Base-by-base conservation (phyloP, 2,888 invertebrate species). In the Drosophila phalerata region DNA sequence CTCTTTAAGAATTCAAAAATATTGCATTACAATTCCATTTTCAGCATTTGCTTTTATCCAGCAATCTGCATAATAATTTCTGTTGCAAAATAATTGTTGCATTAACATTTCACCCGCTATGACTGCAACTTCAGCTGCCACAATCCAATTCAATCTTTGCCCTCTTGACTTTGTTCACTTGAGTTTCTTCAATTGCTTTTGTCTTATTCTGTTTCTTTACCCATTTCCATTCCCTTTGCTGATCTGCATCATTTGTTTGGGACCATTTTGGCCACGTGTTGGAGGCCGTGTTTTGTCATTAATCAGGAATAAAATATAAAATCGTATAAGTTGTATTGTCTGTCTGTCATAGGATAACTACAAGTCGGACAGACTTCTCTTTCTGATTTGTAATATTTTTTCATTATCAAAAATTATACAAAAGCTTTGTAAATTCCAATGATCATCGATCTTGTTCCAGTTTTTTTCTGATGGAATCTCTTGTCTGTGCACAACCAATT, bases 371-470 rank as follows among this genome's bases (percentile, higher is more conserved):
- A 56, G 40, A 53, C 22, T 15, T n/a, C 17, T 43, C 37, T 30
- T 17, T 15, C 38, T 52, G 34, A 43, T 58, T 37, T 57, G 34
- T 51, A 15, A 37, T 58, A 52, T 2, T 22, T 11, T n/a, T 49
- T 45, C 8, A 25, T 17, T 42, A 49, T 32, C 51, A 38, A 52
- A 47, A 32, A 11, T 37, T 19, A 10, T 32, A 77, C 58, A 73
- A 77, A 72, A 37, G 73, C 37, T 57, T 32, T 73, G 19, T 56
- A 62, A 61, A 68, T 45, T 65, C 58, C 43, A 43, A 28, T 38
- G 49, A 58, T 63, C 49, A 79, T 79, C 82, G 79, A 81, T 79
- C 82, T 79, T 82, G 75, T 79, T 81, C 75, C 79, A 79, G 63
- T 79, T 81, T 73, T 73, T 47, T 57, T 48, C 38, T 13, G 37